A percentile compares a stretch with the other conserved stretches of the same genome.
These are phyloP conservation scores for Nebria salina DNA, from an alignment of 2,888 invertebrate genomes.

Conservation along the genomic window DNA sequence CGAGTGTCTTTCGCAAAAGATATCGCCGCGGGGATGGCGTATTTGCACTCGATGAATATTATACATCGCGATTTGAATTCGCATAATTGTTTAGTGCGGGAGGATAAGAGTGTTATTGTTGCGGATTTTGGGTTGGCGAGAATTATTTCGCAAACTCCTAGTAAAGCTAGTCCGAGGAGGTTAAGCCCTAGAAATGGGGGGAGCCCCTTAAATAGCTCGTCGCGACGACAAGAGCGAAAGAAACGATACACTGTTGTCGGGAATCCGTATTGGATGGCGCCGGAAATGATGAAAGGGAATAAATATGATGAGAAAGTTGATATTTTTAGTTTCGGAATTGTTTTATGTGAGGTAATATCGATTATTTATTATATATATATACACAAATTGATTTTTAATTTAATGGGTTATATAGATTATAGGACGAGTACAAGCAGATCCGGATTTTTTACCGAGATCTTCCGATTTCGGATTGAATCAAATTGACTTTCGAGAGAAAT, in stretches of 20 bases:
- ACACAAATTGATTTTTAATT: slow-evolving; percentile 1
- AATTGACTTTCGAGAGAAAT: slow-evolving; percentile 84
- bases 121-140: slow-evolving; percentile 95
- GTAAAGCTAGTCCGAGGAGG: slow-evolving; percentile 54
- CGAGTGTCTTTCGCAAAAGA: slow-evolving; percentile 88
- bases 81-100: slow-evolving; percentile 91
- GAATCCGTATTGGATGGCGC: slow-evolving; percentile 99
- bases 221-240: slow-evolving; percentile 72
- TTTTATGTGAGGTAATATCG: slow-evolving; percentile 84
- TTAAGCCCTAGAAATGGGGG: slow-evolving; percentile 55
- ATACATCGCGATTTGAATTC: slow-evolving; percentile 96
- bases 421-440: slow-evolving; percentile 94
- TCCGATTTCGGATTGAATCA: slow-evolving; percentile 93
- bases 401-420: slow-evolving; percentile 73
- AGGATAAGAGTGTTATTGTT: slow-evolving; percentile 92
- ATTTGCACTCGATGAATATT: slow-evolving; percentile 93
- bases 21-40: slow-evolving; percentile 93
- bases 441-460: slow-evolving; percentile 90
- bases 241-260: slow-evolving; percentile 96
- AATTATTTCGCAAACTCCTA: slow-evolving; percentile 69
- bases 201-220: slow-evolving; percentile 58
- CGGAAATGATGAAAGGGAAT: slow-evolving; percentile 97
- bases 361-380: slow-evolving; percentile 27
- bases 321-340: slow-evolving; percentile 94
- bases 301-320: slow-evolving; percentile 97